Evolutionary conservation across 2,888 invertebrate genomes (phyloP).

Genomic region (Calameuta idolon): DNA sequence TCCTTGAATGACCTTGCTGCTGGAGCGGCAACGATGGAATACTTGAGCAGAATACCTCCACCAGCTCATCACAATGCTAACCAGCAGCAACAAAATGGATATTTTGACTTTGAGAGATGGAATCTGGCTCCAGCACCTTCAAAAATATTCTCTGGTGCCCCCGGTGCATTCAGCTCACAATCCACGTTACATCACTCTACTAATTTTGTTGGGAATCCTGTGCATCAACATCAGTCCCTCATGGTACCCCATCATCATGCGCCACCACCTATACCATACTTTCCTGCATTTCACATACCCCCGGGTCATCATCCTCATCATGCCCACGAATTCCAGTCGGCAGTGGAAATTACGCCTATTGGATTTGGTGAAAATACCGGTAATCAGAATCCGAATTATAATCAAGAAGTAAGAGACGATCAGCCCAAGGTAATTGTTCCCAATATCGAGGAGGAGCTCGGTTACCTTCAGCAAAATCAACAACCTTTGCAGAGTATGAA

Average conservation of each 20-base stretch:
- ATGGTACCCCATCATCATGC: slow-evolving; percentile 79
- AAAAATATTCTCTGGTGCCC: slow-evolving; percentile 76
- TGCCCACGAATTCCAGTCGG: slow-evolving; percentile 74
- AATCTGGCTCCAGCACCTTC: slow-evolving; percentile 78
- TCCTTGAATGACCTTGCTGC: slow-evolving; percentile 71
- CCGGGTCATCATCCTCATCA: slow-evolving; percentile 69
- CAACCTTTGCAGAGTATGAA: slow-evolving; percentile 59
- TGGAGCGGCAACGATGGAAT: slow-evolving; percentile 69
- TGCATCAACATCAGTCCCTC: slow-evolving; percentile 75
- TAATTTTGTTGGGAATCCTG: slow-evolving; percentile 66
- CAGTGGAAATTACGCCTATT: slow-evolving; percentile 76
- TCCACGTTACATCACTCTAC: slow-evolving; percentile 70
- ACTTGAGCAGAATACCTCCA: slow-evolving; percentile 75
- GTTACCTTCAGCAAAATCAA: slow-evolving; percentile 73
- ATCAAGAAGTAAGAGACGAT: slow-evolving; percentile 70
- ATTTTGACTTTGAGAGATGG: slow-evolving; percentile 87
- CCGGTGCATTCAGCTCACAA: slow-evolving; percentile 72
- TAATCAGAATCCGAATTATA: slow-evolving; percentile 40
- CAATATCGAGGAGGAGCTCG: slow-evolving; percentile 89
- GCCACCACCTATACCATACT: slow-evolving; percentile 77
- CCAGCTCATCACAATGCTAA: slow-evolving; percentile 78
- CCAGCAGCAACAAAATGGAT: slow-evolving; percentile 74
- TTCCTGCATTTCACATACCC: slow-evolving; percentile 81
- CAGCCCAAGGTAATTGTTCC: slow-evolving; percentile 89
- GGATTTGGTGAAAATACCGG: slow-evolving; percentile 32